Percentiles rank a stretch among this genome's conserved stretches.
These are phyloP conservation scores for Cataglyphis rosenhaueri DNA, from an alignment of 2,888 invertebrate genomes.

Conservation along the genomic window DNA sequence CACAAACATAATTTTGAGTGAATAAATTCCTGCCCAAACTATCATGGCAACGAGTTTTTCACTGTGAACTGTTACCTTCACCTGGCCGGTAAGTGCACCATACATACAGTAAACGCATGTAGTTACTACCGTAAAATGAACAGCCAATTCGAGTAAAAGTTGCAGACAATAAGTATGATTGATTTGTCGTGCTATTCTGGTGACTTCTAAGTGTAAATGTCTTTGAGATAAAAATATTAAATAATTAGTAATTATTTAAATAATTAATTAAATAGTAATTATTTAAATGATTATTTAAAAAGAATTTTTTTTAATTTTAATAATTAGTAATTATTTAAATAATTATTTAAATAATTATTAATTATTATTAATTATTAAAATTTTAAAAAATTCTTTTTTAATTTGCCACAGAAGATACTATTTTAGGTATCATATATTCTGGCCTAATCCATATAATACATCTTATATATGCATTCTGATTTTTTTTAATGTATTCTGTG, in stretches of 20 bases:
- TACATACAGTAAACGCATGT: background rate
- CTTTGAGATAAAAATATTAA: conserved; percentile 15
- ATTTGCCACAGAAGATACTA: background rate
- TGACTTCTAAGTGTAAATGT: conserved; percentile 26
- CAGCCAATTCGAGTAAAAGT: conserved; percentile 24
- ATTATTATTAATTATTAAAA: background rate
- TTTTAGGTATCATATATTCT: background rate
- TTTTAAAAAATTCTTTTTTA: background rate
- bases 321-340: conserved; percentile 10
- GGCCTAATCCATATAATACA: background rate
- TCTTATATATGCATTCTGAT: background rate
- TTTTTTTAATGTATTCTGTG: background rate
- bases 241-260: conserved; percentile 3
- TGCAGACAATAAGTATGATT: conserved; percentile 9
- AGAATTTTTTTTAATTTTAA: no score
- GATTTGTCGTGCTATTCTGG: conserved; percentile 20
- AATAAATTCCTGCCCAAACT: background rate
- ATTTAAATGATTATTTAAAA: background rate
- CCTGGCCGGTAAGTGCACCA: background rate
- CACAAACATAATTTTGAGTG: conserved; percentile 10
- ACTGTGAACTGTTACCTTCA: rapidly evolving
- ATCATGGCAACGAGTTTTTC: background rate
- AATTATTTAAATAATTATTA: background rate
- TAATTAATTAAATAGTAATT: conserved; percentile 12
- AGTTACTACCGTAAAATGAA: conserved; percentile 28